Evolutionary conservation across 92 coral and sea anemone genomes (phyloP), one percentile per base, ranked within the genome.

Genomic region (Palythoa grandiflora): DNA sequence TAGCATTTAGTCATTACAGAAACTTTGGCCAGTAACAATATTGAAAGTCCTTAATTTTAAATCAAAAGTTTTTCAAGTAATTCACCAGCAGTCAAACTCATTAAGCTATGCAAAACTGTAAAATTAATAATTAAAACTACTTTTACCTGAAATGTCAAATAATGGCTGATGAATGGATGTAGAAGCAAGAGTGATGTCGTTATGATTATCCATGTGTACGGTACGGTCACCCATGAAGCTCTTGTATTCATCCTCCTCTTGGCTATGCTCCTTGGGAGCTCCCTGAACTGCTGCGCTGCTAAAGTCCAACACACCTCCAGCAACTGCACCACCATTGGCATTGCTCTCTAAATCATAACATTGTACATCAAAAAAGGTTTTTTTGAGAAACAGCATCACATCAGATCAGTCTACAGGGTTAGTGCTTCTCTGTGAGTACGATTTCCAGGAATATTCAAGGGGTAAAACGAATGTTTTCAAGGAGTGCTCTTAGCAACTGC

Each of bases 211-310:
- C 44, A 55, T 78, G 38, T 53, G 87, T 11, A 60, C 50, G 6
- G 80, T 91, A 12, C 89, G 93, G 47, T 95, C 98, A 47, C 96
- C 99, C 79, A 97, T 84, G 80, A 95, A 97, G 79, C 99, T 97
- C 59, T 93, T 93, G 73, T 89, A 93, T 73, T 91, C 90, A 44
- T 44, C 50, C n/a, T 63, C 80, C 11, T 85, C 80, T 13, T 87
- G 78, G 35, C 81, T 68, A 11, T 61, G 88, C 5, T 40, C 91
- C 9, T 84, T 92, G 19, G 63, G 89, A 47, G 85, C 51, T 19
- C 75, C 84, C 55, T 72, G 85, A 39, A 88, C 48, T 3, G 83
- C 95, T 39, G 75, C 53, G 68, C 94, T 93, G 13, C 84, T 72
- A 1, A 90, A 89, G 71, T 89, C 96, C 36, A 89, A 35, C 10